Evolutionary conservation across 2,888 invertebrate species (phyloP).

Genomic region (Sericinus montela): DNA sequence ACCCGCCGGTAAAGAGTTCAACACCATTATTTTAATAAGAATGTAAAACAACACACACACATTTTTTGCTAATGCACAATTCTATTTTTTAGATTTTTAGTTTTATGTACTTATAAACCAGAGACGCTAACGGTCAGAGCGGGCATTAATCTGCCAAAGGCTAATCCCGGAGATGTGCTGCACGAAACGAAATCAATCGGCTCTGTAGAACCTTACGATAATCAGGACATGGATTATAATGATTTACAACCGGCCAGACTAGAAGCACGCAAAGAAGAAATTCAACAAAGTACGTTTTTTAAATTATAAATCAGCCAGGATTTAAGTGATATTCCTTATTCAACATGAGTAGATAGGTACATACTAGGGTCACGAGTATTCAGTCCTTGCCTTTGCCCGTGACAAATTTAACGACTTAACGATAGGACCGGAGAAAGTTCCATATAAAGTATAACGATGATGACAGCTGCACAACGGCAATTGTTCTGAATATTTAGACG

Average conservation of each 20-base stretch:
- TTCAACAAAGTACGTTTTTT: slow-evolving; percentile 50
- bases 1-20: slow-evolving; percentile 78
- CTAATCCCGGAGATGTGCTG: slow-evolving; percentile 71
- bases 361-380: too few species aligned
- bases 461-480: too few species aligned
- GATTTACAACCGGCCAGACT: slow-evolving; percentile 70
- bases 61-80: too few species aligned
- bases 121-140: slow-evolving; percentile 90
- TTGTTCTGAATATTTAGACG: too few species aligned
- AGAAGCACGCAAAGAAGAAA: slow-evolving; percentile 59
- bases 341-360: too few species aligned
- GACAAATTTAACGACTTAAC: too few species aligned
- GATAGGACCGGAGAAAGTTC: too few species aligned
- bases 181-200: slow-evolving; percentile 62
- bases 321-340: too few species aligned
- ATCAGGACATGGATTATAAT: slow-evolving; percentile 62
- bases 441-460: too few species aligned
- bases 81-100: slow-evolving; percentile 81
- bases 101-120: slow-evolving; percentile 89
- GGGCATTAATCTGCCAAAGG: slow-evolving; percentile 84
- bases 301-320: too few species aligned
- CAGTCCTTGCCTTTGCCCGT: too few species aligned
- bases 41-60: too few species aligned
- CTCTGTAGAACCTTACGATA: slow-evolving; percentile 65
- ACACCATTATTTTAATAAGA: neutral